Conservation (phyloP, 1,140 invertebrate species). For the Brachionus angularis region DNA sequence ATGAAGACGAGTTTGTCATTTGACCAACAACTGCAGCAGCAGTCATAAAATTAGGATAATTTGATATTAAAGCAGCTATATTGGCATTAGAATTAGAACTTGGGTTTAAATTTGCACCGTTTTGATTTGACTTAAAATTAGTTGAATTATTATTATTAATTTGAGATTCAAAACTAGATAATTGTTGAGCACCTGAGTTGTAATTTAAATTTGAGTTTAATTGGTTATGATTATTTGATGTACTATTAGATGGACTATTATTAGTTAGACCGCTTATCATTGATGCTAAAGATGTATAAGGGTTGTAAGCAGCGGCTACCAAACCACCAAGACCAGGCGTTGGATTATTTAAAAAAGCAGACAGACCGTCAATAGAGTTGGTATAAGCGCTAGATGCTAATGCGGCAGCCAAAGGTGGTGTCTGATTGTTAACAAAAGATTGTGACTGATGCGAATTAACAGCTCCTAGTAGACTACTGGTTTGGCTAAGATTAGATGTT, state of each 20-base stretch:
- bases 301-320: not conserved
- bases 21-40: not conserved
- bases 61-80: constrained; percentile 4
- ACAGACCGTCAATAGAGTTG: constrained; percentile 30
- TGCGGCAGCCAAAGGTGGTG: not conserved
- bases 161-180: too few relatives aligned
- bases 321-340: not conserved
- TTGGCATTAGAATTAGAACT: too few relatives aligned
- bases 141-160: not conserved
- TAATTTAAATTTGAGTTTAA: too few relatives aligned
- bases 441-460: not conserved
- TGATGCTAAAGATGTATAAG: constrained; percentile 22
- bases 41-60: constrained; percentile 13
- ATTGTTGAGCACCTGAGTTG: too few relatives aligned
- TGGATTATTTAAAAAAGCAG: constrained; percentile 30
- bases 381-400: too few relatives aligned
- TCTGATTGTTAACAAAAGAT: not conserved
- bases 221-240: too few relatives aligned
- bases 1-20: not conserved
- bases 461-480: not conserved
- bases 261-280: constrained; percentile 38
- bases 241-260: not conserved
- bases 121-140: not conserved
- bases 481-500: not conserved
- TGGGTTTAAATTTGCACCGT: too few relatives aligned